Base-by-base conservation (phyloP, 2,113 vertebrate species). In the Sitta europaea region DNA sequence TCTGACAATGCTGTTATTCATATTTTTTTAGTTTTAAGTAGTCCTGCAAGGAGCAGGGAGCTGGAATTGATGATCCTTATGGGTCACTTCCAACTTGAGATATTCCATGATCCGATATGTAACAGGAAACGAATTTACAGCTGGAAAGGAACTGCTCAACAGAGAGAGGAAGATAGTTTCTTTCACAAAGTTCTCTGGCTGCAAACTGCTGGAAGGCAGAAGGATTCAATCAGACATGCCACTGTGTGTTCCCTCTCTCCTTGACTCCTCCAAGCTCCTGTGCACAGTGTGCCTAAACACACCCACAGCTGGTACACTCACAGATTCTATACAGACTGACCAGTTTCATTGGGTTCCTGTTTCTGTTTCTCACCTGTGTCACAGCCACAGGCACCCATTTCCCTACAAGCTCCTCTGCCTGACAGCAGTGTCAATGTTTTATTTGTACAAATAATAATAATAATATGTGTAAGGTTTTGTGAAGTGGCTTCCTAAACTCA, bases 251-350 rank as follows among this genome's bases (percentile, higher is more conserved):
- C 10, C 10, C 13, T 27, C 23, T 74, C 29, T 71, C 13, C 29
- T 65, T 57, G 57, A 23, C 28, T 87, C n/a, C 24, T 42, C 33
- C 40, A 62, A 72, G 47, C 17, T 91, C 36, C 36, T 4, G 3
- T 0, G 0, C 12, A 22, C 4, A 10, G 29, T 53, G 23, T 43
- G 47, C 40, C 47, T 31, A 14, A 43, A 31, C 47, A 10, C 5
- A 18, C 1, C 2, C 3, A 15, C 12, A 31, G 7, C 10, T 45
- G 12, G 27, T 12, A 28, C 5, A 22, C 20, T 24, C 3, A 10
- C 3, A 23, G 11, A 38, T 24, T 13, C 31, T 54, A 6, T 17
- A n/a, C 17, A 21, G 20, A 14, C n/a, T 45, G 33, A 91, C 27
- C 15, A 19, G 10, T 51, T 85, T 68, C 0, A 7, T 29, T 48